Percentiles rank a stretch among this genome's conserved stretches.
These are phyloP conservation scores for Penelope pileata DNA, from an alignment of 2,113 vertebrate genomes.

Conservation along the genomic window DNA sequence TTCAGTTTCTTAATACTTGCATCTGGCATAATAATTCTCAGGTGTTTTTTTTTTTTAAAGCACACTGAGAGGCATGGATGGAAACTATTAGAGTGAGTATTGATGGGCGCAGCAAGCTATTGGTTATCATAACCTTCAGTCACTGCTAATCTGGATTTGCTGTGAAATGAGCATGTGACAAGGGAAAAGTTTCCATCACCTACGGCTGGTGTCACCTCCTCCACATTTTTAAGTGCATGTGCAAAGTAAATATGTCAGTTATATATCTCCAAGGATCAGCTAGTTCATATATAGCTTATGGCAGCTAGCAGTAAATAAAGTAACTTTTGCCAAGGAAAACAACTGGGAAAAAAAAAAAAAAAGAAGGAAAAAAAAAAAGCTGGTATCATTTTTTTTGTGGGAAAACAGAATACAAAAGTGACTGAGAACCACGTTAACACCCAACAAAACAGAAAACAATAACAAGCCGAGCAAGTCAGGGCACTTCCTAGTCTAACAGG, in stretches of 20 bases:
- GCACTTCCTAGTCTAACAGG: neutral
- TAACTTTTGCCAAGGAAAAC: neutral
- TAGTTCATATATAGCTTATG: neutral
- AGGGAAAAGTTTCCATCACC: neutral
- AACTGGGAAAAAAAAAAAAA: neutral
- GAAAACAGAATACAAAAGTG: neutral
- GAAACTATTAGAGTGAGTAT: neutral
- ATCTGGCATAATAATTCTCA: neutral
- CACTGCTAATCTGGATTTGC: neutral
- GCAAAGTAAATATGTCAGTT: neutral
- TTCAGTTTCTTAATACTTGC: neutral
- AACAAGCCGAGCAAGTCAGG: conserved; percentile 18
- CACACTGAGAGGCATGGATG: neutral
- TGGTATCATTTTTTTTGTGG: neutral
- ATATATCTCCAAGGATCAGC: neutral
- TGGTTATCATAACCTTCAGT: neutral
- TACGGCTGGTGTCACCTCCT: neutral
- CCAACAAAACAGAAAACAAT: neutral
- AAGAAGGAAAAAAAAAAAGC: neutral
- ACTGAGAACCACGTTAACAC: neutral
- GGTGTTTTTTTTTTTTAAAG: neutral
- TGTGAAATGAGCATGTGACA: neutral
- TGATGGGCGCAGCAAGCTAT: neutral
- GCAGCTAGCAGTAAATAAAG: conserved; percentile 7
- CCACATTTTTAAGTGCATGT: neutral